Evolutionary conservation across 1,140 invertebrate genomes (phyloP).

Genomic region (Ostrea edulis): DNA sequence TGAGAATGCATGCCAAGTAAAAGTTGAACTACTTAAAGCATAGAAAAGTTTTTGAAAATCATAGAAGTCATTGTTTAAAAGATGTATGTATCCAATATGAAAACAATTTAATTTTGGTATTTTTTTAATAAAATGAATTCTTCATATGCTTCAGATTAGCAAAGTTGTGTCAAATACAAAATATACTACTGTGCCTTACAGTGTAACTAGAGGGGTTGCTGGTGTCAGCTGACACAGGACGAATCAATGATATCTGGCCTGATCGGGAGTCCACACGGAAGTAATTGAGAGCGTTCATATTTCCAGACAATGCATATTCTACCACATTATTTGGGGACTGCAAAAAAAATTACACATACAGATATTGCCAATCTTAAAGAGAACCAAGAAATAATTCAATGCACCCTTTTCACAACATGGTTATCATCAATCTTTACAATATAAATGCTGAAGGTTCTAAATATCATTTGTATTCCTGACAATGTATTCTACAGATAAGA

Average conservation of each 20-base stretch:
- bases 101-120: neutral
- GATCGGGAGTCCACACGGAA: slow-evolving; percentile 54
- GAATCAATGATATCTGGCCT: slow-evolving; percentile 56
- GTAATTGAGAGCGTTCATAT: slow-evolving; percentile 50
- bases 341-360: neutral
- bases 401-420: no score
- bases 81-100: neutral
- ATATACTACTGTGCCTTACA: slow-evolving; percentile 43
- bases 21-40: no score
- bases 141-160: neutral
- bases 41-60: no score
- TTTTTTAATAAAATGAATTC: neutral
- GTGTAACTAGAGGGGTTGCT: slow-evolving; percentile 43
- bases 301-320: slow-evolving; percentile 44
- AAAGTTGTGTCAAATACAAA: no score
- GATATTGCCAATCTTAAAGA: neutral
- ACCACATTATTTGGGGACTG: slow-evolving; percentile 53
- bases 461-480: neutral
- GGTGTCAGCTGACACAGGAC: slow-evolving; percentile 49
- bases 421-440: no score
- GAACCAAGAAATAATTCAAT: no score
- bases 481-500: neutral
- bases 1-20: neutral
- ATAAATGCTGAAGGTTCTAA: neutral
- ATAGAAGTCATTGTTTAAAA: neutral